Conservation (phyloP, 2,888 invertebrate species). For the Drosophila bunnanda region DNA sequence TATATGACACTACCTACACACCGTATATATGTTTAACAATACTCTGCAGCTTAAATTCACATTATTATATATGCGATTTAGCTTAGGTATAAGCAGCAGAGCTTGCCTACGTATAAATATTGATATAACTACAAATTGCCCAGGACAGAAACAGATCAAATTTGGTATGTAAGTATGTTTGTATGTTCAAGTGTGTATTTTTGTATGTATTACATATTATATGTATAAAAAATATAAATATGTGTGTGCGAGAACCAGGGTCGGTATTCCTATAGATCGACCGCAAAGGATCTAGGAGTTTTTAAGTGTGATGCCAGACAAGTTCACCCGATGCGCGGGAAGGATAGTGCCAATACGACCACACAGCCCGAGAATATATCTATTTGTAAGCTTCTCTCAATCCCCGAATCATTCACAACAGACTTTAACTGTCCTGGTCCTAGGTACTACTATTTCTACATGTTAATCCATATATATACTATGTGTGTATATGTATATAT, state of each 20-base stretch:
- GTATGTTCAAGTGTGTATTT: constrained; percentile 47
- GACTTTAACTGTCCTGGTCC: constrained; percentile 64
- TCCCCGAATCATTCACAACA: constrained; percentile 43
- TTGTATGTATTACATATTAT: constrained; percentile 43
- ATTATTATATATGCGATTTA: constrained; percentile 47
- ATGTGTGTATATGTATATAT: constrained; percentile 17
- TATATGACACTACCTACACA: constrained; percentile 29
- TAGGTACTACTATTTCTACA: constrained; percentile 58
- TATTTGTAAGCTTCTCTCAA: constrained; percentile 16
- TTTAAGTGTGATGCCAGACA: constrained; percentile 2
- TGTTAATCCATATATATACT: constrained; percentile 30
- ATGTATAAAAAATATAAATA: not conserved
- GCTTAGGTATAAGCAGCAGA: constrained; percentile 59
- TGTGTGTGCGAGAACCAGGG: not conserved
- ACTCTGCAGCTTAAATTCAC: constrained; percentile 27
- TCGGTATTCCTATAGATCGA: constrained; percentile 19
- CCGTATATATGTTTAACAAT: constrained; percentile 33
- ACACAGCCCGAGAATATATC: not conserved
- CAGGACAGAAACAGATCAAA: constrained; percentile 13
- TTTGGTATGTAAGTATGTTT: constrained; percentile 26
- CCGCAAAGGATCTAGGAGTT: not conserved
- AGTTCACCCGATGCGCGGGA: not conserved
- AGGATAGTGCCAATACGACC: constrained; percentile 28
- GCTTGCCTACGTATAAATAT: constrained; percentile 53
- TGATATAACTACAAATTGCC: constrained; percentile 18